Base-by-base conservation (phyloP, 2,797 vertebrate genomes). In the Lycodopsis pacificus region DNA sequence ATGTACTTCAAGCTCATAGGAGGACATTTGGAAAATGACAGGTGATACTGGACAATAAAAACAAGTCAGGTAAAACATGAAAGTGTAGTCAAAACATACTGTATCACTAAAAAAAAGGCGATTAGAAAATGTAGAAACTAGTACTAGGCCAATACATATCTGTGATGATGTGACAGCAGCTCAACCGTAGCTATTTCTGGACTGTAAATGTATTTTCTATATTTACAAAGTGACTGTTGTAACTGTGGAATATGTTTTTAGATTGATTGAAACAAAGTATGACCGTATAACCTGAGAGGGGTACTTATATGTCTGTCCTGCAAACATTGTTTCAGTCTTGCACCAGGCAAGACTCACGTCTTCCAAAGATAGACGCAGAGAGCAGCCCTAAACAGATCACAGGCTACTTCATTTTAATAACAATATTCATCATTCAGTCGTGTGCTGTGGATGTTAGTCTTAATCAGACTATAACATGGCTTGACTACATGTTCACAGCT, bases 311-410 rank as follows among this genome's bases (percentile, higher is more conserved):
- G 74, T 44, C 13, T 77, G 67, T 83, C 81, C 79, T 79, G 88
- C 89, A 85, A 91, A 92, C 93, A 93, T 93, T 94, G 92, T 94
- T 94, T 94, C 92, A 93, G 86, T 91, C 90, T 89, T 83, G 92
- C 92, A 93, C 91, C 88, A 89, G 91, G 76, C 65, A 91, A 88
- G 77, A 88, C 82, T 34, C 34, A 25, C 14, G 7, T 51, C 30
- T n/a, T 17, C 13, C 20, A 57, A 54, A 64, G 70, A 27, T 6
- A 54, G 57, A 17, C 0, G 7, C 0, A 38, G 19, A 53, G 5
- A 30, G 32, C 5, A 73, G 64, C 74, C 0, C 19, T 34, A 32
- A 20, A 20, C 49, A n/a, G 15, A 69, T 40, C 48, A 42, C 7
- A 53, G 5, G 27, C 22, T 27, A 12, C 15, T 44, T 11, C 32